Percentiles rank a stretch among this genome's conserved stretches.
Evolutionary conservation across 2,888 invertebrate genomes (phyloP).

Genomic region (Drosophila flavopinicola): DNA sequence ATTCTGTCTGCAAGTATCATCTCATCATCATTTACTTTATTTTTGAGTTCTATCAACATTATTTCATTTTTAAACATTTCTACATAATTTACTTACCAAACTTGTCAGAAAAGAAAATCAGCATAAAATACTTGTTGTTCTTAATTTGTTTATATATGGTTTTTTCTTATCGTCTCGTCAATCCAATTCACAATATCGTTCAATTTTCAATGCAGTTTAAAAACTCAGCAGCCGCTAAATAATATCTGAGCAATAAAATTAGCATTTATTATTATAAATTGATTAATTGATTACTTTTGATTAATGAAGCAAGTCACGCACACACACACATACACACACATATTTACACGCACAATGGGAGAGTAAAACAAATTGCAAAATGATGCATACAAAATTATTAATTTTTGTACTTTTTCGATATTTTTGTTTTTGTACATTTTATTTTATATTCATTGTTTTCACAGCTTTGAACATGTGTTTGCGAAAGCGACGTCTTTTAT

Average conservation of each 20-base stretch:
- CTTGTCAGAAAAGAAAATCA: conserved; percentile 70
- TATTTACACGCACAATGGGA: background rate
- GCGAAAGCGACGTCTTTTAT: conserved; percentile 27
- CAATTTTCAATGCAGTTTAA: conserved; percentile 38
- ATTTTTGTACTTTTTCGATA: conserved; percentile 10
- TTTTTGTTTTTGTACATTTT: conserved; percentile 9
- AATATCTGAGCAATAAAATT: conserved; percentile 48
- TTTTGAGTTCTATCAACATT: too few species aligned
- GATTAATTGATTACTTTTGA: conserved; percentile 59
- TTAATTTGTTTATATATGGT: background rate
- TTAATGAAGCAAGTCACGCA: conserved; percentile 36
- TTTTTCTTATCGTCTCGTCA: conserved; percentile 32
- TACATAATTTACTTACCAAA: conserved; percentile 67
- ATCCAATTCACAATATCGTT: conserved; percentile 45
- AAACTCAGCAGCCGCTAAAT: conserved; percentile 33
- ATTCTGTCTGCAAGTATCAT: too few species aligned
- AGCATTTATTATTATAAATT: conserved; percentile 47
- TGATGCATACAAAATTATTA: conserved; percentile 17
- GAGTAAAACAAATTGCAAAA: conserved; percentile 15
- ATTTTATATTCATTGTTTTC: conserved; percentile 60
- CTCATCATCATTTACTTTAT: too few species aligned
- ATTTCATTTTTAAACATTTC: too few species aligned
- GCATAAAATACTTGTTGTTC: conserved; percentile 49
- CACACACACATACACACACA: conserved; percentile 14
- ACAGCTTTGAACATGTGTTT: conserved; percentile 53